Conservation (phyloP, 2,113 vertebrate genomes). For the Actinemys pallida region DNA sequence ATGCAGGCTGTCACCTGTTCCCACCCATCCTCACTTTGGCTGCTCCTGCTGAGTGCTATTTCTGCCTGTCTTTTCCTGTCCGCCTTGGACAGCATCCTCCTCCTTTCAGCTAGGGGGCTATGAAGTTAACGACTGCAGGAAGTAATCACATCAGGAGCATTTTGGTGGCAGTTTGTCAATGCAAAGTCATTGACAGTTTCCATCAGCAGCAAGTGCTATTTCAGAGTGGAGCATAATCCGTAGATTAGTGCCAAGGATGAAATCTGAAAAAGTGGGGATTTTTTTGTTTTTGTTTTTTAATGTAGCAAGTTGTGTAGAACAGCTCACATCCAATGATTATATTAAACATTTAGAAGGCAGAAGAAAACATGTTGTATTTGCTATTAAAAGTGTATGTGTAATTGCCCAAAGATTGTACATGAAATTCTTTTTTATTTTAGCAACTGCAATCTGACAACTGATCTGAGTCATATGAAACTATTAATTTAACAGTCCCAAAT, state of each 20-base stretch:
- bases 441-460: constrained; percentile 41
- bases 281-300: constrained; percentile 53
- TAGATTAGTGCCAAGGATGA: constrained; percentile 28
- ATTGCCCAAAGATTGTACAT: constrained; percentile 41
- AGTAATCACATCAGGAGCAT: constrained; percentile 67
- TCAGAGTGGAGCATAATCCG: constrained; percentile 23
- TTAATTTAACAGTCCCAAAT: constrained; percentile 53
- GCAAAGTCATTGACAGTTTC: constrained; percentile 51
- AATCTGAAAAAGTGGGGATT: constrained; percentile 26
- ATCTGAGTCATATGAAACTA: constrained; percentile 15
- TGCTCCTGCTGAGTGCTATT: constrained; percentile 55
- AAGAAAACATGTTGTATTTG: constrained; percentile 20
- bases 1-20: constrained; percentile 64
- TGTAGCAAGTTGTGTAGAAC: constrained; percentile 40
- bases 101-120: constrained; percentile 57
- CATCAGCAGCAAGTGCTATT: constrained; percentile 58
- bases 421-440: constrained; percentile 48
- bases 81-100: constrained; percentile 64
- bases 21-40: constrained; percentile 40
- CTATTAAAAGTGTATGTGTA: constrained; percentile 35
- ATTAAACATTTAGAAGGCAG: neutral
- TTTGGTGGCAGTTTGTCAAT: constrained; percentile 63
- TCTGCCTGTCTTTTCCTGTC: constrained; percentile 68
- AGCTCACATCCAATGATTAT: constrained; percentile 14
- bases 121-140: constrained; percentile 71